phyloP scores from a whole-genome alignment of 2,113 vertebrate genomes.

The Poeciliopsis retropinna region DNA sequence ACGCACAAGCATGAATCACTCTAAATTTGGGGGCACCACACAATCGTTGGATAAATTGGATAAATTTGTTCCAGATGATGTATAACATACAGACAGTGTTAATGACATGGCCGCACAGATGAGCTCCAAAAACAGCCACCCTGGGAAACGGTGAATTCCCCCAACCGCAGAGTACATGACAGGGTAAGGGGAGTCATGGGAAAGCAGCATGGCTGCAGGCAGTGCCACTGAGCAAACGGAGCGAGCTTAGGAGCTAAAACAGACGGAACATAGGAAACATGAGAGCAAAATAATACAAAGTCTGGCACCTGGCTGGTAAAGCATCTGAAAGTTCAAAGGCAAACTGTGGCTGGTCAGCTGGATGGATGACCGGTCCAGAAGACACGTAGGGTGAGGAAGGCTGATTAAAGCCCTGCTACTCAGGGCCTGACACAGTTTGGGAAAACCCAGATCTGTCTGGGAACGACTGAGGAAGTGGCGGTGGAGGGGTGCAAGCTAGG shows the following conservation, averaged over 20 bases:
- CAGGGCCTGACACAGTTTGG: constrained; percentile 67
- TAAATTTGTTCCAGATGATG: constrained; percentile 81
- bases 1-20: constrained; percentile 55
- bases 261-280: constrained; percentile 62
- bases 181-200: constrained; percentile 80
- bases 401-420: constrained; percentile 51
- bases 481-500: constrained; percentile 20
- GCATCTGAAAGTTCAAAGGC: constrained; percentile 63
- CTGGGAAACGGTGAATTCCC: constrained; percentile 84
- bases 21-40: constrained; percentile 61
- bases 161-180: constrained; percentile 81
- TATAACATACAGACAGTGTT: constrained; percentile 72
- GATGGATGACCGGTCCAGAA: constrained; percentile 22
- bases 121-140: constrained; percentile 78
- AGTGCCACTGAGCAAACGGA: constrained; percentile 49
- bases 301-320: constrained; percentile 50
- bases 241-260: constrained; percentile 48
- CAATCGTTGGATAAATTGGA: constrained; percentile 73
- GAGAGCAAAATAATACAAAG: constrained; percentile 63
- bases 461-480: constrained; percentile 38
- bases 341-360: constrained; percentile 65
- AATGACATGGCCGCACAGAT: constrained; percentile 66
- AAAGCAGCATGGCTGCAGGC: constrained; percentile 71
- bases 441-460: constrained; percentile 71
- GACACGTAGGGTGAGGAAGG: constrained; percentile 52